phyloP scores from a whole-genome alignment of 2,113 vertebrate genomes.

The Carassius gibelio region DNA sequence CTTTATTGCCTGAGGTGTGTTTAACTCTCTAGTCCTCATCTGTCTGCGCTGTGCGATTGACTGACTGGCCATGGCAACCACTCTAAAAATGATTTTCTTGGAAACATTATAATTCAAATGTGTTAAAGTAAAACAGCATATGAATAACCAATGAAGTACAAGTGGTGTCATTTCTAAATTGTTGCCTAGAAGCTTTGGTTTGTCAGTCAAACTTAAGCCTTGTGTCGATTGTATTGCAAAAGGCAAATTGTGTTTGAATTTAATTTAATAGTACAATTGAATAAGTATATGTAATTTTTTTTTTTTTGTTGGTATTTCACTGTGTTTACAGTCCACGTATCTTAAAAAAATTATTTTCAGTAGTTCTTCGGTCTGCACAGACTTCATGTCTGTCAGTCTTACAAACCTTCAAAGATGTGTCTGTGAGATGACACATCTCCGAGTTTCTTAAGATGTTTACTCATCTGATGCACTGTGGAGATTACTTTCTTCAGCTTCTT shows the following conservation, averaged over 20 bases:
- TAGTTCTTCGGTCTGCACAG: neutral
- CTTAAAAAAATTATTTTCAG: neutral
- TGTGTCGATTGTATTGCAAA: neutral
- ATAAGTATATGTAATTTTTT: no score
- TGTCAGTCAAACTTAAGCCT: neutral
- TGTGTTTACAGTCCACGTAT: neutral
- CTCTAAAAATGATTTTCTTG: conserved; percentile 18
- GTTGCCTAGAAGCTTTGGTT: neutral
- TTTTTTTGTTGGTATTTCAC: no score
- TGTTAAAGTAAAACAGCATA: neutral
- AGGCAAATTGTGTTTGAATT: neutral
- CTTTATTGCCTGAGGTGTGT: conserved; percentile 31
- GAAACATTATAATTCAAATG: neutral
- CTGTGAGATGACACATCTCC: neutral
- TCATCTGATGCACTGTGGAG: conserved; percentile 29
- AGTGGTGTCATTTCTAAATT: neutral
- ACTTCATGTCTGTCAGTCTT: neutral
- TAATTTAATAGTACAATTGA: neutral
- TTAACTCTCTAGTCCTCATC: neutral
- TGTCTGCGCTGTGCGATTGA: conserved; percentile 31
- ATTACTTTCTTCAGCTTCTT: conserved; percentile 42
- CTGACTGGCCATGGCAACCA: conserved; percentile 27
- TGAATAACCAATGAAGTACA: neutral
- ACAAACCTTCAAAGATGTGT: conserved; percentile 1
- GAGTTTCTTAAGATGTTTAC: conserved; percentile 49